These are phyloP conservation scores for Hydrophis major DNA, from an alignment of 2,797 vertebrate species.

Conservation along the genomic window DNA sequence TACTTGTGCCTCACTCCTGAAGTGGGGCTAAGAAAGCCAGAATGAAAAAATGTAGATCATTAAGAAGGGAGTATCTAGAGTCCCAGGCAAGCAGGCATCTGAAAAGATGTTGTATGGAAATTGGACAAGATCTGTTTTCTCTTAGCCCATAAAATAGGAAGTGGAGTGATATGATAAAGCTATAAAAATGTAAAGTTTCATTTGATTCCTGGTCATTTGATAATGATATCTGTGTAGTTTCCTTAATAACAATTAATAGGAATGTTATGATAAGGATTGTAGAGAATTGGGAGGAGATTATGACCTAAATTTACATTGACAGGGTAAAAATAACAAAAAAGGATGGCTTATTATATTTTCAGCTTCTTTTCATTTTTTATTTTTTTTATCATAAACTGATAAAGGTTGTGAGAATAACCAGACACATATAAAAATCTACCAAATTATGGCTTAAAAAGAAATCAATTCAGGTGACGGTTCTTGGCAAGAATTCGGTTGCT, in stretches of 20 bases:
- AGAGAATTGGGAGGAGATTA: neutral
- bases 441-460: conserved; percentile 6
- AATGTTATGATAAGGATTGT: neutral
- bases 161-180: neutral
- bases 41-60: too few species aligned
- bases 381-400: conserved; percentile 37
- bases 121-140: neutral
- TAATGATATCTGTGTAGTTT: neutral
- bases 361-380: conserved; percentile 29
- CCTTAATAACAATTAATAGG: neutral
- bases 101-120: neutral
- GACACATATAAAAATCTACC: conserved; percentile 15
- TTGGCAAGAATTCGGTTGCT: conserved; percentile 4
- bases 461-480: neutral
- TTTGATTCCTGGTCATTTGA: neutral
- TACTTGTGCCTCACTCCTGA: too few species aligned
- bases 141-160: neutral
- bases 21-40: too few species aligned
- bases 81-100: neutral
- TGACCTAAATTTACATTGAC: neutral
- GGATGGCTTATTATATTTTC: conserved; percentile 1
- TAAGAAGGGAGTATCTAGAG: too few species aligned
- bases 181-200: neutral
- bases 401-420: accelerated
- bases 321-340: neutral